These are phyloP conservation scores for Drosophila atripex DNA, from an alignment of 2,888 invertebrate genomes.

Conservation along the genomic window DNA sequence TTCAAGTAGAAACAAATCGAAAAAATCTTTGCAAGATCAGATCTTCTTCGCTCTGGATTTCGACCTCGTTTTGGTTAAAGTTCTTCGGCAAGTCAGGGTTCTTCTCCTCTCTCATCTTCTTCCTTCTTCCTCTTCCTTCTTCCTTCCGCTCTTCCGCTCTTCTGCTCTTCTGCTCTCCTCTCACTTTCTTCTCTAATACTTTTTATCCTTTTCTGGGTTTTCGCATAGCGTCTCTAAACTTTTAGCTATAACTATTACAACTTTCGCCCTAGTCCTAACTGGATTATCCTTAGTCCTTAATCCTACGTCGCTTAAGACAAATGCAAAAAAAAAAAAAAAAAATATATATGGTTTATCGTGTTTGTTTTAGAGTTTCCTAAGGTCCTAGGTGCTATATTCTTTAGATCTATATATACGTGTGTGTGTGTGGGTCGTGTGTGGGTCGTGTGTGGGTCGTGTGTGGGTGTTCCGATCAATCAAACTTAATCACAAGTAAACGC, in stretches of 20 bases:
- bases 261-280: slow-evolving; percentile 16
- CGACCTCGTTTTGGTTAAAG: slow-evolving; percentile 39
- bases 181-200: slow-evolving; percentile 57
- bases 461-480: slow-evolving; percentile 49
- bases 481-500: slow-evolving; percentile 75
- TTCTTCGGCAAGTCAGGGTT: slow-evolving; percentile 42
- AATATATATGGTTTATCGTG: neutral
- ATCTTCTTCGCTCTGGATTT: slow-evolving; percentile 34
- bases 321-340: slow-evolving; percentile 59
- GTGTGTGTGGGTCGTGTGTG: slow-evolving; percentile 6
- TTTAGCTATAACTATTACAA: slow-evolving; percentile 51
- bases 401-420: slow-evolving; percentile 33
- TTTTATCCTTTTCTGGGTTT: slow-evolving; percentile 56
- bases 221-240: slow-evolving; percentile 76
- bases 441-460: slow-evolving; percentile 3
- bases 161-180: slow-evolving; percentile 1
- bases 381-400: slow-evolving; percentile 25
- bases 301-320: slow-evolving; percentile 46
- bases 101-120: neutral
- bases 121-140: neutral
- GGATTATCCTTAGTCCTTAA: slow-evolving; percentile 17
- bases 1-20: slow-evolving; percentile 66
- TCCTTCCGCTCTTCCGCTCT: neutral
- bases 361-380: slow-evolving; percentile 8
- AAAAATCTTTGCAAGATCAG: slow-evolving; percentile 32